Evolutionary conservation across 2,113 vertebrate species (phyloP).

Genomic region (Oriolus oriolus): DNA sequence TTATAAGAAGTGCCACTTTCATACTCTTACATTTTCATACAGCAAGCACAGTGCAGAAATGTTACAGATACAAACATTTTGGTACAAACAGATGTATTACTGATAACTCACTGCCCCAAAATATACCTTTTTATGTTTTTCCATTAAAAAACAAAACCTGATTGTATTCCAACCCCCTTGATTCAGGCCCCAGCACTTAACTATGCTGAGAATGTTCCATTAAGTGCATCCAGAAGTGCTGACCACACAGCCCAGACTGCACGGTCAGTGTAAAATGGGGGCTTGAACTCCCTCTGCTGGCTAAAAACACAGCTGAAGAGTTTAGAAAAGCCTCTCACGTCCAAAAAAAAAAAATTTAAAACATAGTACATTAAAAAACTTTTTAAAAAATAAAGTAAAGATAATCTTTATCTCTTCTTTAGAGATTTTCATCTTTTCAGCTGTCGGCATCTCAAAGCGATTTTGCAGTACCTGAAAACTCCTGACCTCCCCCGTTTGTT

Average conservation of each 20-base stretch:
- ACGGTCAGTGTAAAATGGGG: not conserved
- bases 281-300: conserved; percentile 13
- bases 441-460: not conserved
- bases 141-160: not conserved
- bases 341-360: not conserved
- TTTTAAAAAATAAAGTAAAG: not conserved
- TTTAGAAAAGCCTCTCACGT: fast-evolving
- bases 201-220: conserved; percentile 7
- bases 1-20: not conserved
- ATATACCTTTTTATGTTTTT: not conserved
- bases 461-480: not conserved
- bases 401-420: not conserved
- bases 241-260: not conserved
- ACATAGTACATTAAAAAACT: fast-evolving
- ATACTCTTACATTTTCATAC: not conserved
- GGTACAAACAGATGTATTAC: not conserved
- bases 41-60: not conserved
- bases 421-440: not conserved
- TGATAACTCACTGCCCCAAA: not conserved
- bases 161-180: not conserved
- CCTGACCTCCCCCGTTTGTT: not conserved
- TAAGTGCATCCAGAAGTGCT: conserved; percentile 9
- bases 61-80: not conserved
- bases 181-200: conserved; percentile 8
- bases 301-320: not conserved